A percentile compares a stretch with the other conserved stretches of the same genome.
These are phyloP conservation scores for Agriopis marginaria DNA, from an alignment of 2,888 invertebrate genomes.

Conservation along the genomic window DNA sequence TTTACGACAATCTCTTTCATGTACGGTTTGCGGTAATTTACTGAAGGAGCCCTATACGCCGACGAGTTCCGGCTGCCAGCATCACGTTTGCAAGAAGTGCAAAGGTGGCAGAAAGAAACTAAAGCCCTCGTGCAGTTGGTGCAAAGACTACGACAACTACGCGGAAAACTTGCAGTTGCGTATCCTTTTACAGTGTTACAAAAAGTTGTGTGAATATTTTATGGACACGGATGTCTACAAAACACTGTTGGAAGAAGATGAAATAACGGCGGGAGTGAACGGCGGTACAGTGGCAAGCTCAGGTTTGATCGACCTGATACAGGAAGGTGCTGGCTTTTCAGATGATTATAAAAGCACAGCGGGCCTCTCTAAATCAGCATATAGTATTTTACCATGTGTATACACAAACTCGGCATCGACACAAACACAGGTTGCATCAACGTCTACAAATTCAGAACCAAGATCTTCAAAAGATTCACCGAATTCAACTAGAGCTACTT, in stretches of 20 bases:
- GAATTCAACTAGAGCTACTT: conserved; percentile 71
- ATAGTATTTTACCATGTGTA: conserved; percentile 91
- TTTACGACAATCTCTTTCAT: conserved; percentile 94
- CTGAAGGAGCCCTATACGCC: conserved; percentile 94
- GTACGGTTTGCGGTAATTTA: conserved; percentile 95
- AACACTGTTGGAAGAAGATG: conserved; percentile 84
- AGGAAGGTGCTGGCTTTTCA: conserved; percentile 92
- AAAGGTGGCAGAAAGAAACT: conserved; percentile 94
- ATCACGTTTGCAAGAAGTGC: conserved; percentile 95
- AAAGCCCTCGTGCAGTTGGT: conserved; percentile 94
- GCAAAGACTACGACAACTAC: conserved; percentile 93
- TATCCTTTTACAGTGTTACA: conserved; percentile 94
- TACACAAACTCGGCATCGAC: conserved; percentile 88
- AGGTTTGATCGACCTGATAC: conserved; percentile 91
- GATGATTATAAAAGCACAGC: conserved; percentile 91
- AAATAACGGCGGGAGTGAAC: conserved; percentile 81
- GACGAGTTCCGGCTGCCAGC: conserved; percentile 92
- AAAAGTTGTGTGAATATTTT: conserved; percentile 94
- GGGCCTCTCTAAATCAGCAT: conserved; percentile 91
- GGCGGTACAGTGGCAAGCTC: conserved; percentile 83
- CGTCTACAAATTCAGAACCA: conserved; percentile 67
- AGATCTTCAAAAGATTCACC: conserved; percentile 73
- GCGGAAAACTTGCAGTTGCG: conserved; percentile 93
- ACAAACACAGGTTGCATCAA: conserved; percentile 73
- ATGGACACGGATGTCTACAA: conserved; percentile 90